These are phyloP conservation scores for Archaeoteleia sp. DNA, from an alignment of 2,888 invertebrate species.

Conservation along the genomic window DNA sequence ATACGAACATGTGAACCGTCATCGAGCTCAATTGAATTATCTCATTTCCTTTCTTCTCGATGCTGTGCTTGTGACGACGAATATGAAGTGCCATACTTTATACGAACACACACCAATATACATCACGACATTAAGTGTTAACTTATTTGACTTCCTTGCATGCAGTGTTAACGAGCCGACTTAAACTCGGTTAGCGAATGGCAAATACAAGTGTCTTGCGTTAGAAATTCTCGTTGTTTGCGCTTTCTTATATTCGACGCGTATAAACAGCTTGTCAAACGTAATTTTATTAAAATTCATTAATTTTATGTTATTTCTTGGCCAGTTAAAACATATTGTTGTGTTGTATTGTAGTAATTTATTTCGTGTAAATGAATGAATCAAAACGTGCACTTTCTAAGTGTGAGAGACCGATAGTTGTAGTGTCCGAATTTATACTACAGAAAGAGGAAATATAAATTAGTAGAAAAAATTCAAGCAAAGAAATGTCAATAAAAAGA, in stretches of 20 bases:
- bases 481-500: too few relatives aligned
- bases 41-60: not conserved
- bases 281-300: too few relatives aligned
- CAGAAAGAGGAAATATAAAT: too few relatives aligned
- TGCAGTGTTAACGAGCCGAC: slow-evolving; percentile 33
- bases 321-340: too few relatives aligned
- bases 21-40: not conserved
- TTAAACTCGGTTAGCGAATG: slow-evolving; percentile 32
- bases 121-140: slow-evolving; percentile 24
- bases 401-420: too few relatives aligned
- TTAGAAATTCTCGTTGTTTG: not conserved
- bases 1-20: not conserved
- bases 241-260: not conserved
- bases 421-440: too few relatives aligned
- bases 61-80: slow-evolving; percentile 9
- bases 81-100: slow-evolving; percentile 73
- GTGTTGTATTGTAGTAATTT: too few relatives aligned
- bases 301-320: too few relatives aligned
- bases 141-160: slow-evolving; percentile 24
- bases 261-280: too few relatives aligned
- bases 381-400: too few relatives aligned
- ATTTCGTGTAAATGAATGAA: too few relatives aligned
- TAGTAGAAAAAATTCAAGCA: too few relatives aligned
- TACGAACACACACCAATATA: slow-evolving; percentile 3
- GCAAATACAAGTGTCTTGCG: slow-evolving; percentile 15